Evolutionary conservation across 2,113 vertebrate species (phyloP).

Genomic region (Turdus rufiventris): DNA sequence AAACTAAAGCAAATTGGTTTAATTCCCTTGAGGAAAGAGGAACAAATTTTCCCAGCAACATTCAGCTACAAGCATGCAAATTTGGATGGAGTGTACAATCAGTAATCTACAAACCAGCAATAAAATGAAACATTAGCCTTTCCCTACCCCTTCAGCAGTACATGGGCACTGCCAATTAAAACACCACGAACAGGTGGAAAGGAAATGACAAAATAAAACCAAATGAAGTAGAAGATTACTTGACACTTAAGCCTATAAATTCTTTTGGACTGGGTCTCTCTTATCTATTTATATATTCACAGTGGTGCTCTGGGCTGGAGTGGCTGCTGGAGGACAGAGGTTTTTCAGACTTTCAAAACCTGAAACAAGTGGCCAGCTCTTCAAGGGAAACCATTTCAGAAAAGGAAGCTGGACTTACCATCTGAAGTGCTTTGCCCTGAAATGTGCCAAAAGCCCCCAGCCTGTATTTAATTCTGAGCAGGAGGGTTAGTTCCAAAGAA

Average conservation of each 20-base stretch:
- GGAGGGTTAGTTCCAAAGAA: background rate
- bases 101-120: conserved; percentile 38
- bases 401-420: background rate
- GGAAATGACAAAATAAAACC: conserved; percentile 3
- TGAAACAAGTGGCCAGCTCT: background rate
- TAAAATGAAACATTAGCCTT: conserved; percentile 58
- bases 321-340: background rate
- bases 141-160: background rate
- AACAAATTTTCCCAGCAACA: conserved; percentile 73
- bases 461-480: background rate
- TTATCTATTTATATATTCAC: background rate
- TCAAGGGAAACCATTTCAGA: background rate
- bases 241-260: background rate
- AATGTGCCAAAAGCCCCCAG: background rate
- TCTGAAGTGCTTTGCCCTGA: background rate
- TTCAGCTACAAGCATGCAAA: conserved; percentile 44
- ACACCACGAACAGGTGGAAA: background rate
- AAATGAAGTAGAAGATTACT: background rate
- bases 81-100: conserved; percentile 45
- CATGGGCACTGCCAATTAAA: conserved; percentile 42
- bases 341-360: background rate
- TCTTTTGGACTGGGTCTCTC: background rate
- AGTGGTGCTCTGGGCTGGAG: background rate
- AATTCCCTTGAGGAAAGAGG: conserved; percentile 69
- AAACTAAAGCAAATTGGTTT: conserved; percentile 81